Evolutionary conservation across 1,140 invertebrate genomes (phyloP).

Genomic region (Ceratosolen fusciceps): DNA sequence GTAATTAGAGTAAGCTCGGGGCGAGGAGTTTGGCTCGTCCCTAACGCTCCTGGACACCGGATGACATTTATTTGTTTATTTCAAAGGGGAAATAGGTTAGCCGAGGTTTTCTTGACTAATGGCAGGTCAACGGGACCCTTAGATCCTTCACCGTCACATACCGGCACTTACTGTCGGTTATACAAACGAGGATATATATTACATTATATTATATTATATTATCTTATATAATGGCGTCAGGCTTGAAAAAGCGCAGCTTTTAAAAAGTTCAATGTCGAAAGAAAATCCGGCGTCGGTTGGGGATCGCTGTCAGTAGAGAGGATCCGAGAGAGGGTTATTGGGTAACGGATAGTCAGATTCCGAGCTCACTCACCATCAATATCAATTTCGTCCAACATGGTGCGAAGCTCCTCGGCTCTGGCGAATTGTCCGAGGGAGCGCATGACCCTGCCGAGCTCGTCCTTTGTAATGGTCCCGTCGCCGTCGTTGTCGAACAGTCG

Average conservation of each 20-base stretch:
- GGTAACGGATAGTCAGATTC: too few species aligned
- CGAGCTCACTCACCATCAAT: conserved; percentile 87
- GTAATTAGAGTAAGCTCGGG: conserved; percentile 27
- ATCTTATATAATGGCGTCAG: too few species aligned
- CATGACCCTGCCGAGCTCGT: conserved; percentile 88
- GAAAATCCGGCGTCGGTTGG: too few species aligned
- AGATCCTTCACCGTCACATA: too few species aligned
- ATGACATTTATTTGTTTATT: conserved; percentile 26
- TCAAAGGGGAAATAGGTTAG: background rate
- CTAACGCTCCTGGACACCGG: background rate
- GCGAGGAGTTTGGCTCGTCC: background rate
- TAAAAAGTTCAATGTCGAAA: too few species aligned
- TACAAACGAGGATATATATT: too few species aligned
- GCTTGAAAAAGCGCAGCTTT: too few species aligned
- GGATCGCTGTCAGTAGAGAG: too few species aligned
- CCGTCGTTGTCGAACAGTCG: conserved; percentile 91
- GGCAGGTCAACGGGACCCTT: too few species aligned
- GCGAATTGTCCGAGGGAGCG: conserved; percentile 87
- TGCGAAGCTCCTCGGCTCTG: conserved; percentile 84
- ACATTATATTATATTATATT: too few species aligned
- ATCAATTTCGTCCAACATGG: conserved; percentile 92
- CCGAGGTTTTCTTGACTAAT: conserved; percentile 19
- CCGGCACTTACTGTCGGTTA: too few species aligned
- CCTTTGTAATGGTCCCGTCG: conserved; percentile 89
- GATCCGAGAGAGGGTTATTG: too few species aligned